Conservation (phyloP, 2,888 invertebrate genomes). For the Deladenus siricidicola region DNA sequence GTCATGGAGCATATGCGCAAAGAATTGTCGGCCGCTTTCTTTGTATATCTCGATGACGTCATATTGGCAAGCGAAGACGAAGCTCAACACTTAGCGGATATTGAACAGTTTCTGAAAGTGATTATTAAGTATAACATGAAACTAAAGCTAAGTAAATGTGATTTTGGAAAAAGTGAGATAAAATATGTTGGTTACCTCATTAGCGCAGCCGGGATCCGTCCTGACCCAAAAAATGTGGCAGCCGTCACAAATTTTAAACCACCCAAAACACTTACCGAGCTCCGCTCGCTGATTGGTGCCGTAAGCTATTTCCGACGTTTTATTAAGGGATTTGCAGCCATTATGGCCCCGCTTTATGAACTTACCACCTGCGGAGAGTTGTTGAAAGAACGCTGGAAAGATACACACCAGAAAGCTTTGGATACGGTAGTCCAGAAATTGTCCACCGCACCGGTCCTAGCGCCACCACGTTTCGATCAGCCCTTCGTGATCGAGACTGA, state of each 20-base stretch:
- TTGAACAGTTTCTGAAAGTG: constrained; percentile 21
- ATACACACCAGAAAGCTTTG: constrained; percentile 11
- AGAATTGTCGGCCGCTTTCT: constrained; percentile 13
- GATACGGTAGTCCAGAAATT: neutral
- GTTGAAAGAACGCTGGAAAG: neutral
- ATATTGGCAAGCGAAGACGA: constrained; percentile 14
- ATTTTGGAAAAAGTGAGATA: constrained; percentile 25
- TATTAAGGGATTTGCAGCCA: constrained; percentile 21
- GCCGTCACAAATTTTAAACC: constrained; percentile 7
- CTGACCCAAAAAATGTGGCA: constrained; percentile 25
- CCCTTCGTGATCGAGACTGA: neutral
- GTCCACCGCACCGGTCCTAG: too few species aligned
- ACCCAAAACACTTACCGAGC: constrained; percentile 8
- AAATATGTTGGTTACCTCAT: constrained; percentile 29
- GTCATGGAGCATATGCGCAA: constrained; percentile 18
- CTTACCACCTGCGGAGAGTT: constrained; percentile 18
- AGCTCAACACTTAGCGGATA: constrained; percentile 27
- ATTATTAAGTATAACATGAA: constrained; percentile 24
- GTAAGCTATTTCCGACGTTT: constrained; percentile 25
- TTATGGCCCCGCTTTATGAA: constrained; percentile 22
- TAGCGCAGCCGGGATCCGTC: constrained; percentile 22
- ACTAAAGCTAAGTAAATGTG: constrained; percentile 24
- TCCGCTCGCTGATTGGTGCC: constrained; percentile 22
- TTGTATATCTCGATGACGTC: constrained; percentile 31
- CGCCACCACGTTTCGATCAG: neutral